Percentiles rank a stretch among this genome's conserved stretches.
phyloP scores from a whole-genome alignment of 2,113 vertebrate genomes.

The Carlito syrichta region DNA sequence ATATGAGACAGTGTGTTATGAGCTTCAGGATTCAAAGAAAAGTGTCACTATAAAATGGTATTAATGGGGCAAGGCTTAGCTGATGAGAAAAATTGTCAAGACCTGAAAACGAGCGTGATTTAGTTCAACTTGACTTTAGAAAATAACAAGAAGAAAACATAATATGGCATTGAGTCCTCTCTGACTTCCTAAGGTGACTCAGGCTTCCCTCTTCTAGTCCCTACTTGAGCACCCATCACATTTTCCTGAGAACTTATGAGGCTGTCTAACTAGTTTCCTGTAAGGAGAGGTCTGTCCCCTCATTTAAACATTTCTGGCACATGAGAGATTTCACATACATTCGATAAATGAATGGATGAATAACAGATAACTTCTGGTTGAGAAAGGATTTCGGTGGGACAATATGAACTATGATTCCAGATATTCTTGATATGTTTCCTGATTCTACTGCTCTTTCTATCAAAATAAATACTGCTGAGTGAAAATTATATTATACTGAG shows the following conservation, averaged over 20 bases:
- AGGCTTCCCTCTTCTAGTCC: background rate
- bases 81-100: background rate
- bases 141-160: background rate
- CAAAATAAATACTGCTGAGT: background rate
- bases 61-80: background rate
- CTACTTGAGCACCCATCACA: background rate
- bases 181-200: background rate
- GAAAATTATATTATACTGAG: background rate
- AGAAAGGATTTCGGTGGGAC: background rate
- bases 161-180: background rate
- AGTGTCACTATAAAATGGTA: background rate
- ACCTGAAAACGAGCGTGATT: background rate
- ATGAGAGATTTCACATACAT: background rate
- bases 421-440: background rate
- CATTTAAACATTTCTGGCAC: background rate
- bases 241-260: background rate
- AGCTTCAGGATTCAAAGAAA: constrained; percentile 31
- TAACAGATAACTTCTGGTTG: background rate
- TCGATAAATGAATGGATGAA: background rate
- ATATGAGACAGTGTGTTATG: background rate
- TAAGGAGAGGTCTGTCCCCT: background rate
- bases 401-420: background rate
- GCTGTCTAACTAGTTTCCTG: background rate
- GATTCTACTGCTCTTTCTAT: background rate
- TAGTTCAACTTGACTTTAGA: background rate